phyloP scores from a whole-genome alignment of 1,140 invertebrate genomes.

The Venustaconcha ellipsiformis region DNA sequence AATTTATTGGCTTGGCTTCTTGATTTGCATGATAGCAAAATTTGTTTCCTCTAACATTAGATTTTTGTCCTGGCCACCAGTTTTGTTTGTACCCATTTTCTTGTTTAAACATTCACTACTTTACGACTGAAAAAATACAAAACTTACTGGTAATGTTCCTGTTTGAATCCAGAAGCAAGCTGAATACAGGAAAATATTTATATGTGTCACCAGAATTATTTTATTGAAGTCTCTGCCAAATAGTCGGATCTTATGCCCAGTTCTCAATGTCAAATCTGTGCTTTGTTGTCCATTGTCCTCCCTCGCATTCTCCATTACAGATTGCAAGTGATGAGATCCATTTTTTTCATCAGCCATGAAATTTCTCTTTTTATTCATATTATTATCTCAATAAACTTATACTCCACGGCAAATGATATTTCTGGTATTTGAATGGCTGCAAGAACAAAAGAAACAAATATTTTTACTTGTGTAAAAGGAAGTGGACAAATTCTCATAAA shows the following conservation, averaged over 20 bases:
- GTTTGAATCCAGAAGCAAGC: slow-evolving; percentile 64
- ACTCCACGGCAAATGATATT: too few relatives aligned
- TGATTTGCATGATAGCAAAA: neutral
- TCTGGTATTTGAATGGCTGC: too few relatives aligned
- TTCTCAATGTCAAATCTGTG: too few relatives aligned
- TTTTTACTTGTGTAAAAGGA: too few relatives aligned
- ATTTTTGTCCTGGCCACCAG: neutral
- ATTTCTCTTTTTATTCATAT: too few relatives aligned
- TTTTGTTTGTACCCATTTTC: neutral
- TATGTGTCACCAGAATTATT: slow-evolving; percentile 50
- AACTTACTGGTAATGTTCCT: slow-evolving; percentile 58
- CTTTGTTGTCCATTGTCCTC: too few relatives aligned
- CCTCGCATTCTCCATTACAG: too few relatives aligned
- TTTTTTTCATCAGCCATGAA: too few relatives aligned
- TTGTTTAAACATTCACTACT: neutral
- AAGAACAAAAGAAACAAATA: too few relatives aligned
- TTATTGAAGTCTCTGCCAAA: slow-evolving; percentile 33
- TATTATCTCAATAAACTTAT: too few relatives aligned
- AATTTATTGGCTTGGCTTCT: neutral
- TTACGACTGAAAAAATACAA: neutral
- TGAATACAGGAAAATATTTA: slow-evolving; percentile 64
- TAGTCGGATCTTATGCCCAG: slow-evolving; percentile 8
- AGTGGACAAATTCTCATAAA: too few relatives aligned
- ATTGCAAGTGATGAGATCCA: too few relatives aligned
- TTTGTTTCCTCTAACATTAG: neutral